Evolutionary conservation across 1,140 invertebrate genomes (phyloP), one percentile per base, ranked within the genome.

Genomic region (Drosophila littoralis): DNA sequence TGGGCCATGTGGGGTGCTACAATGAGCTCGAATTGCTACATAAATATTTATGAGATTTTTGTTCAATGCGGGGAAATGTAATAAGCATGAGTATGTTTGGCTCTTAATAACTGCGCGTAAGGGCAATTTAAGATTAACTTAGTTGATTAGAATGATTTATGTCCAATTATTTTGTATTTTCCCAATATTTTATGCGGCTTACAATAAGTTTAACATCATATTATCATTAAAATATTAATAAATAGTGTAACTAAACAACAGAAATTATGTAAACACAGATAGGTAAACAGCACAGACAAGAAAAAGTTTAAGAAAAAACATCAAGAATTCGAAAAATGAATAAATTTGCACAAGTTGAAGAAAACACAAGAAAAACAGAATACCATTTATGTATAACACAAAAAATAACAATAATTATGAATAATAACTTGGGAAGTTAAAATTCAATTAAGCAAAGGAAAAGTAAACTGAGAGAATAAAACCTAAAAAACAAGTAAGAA

Each of bases 21-120:
- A 77, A 74, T 81, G 79, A 79, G 64, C 80, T 66, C 57, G 58
- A 79, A 82, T 79, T 75, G 80, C 75, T 61, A 52, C 80, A 83
- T 79, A 82, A 82, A 82, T 82, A 82, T 82, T 83, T 79, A 82
- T 81, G 75, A 59, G 58, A 52, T 12, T 58, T 22, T 13, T 15
- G 8, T 13, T 15, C 58, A 42, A 32, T 38, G 64, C 12, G 52
- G 17, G 10, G 35, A 10, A 64, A 33, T 52, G 28, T 12, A 1
- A 15, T 36, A 13, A 36, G 43, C 15, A 45, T 38, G 32, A 10
- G 9, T 10, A 6, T 8, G 35, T 13, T 28, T 42, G 43, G n/a
- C 5, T 9, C 10, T 65, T 45, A 65, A 54, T 43, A 58, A 50
- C 54, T 57, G 46, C 32, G 8, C 35, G 17, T 15, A 13, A 35